phyloP scores from a whole-genome alignment of 2,797 vertebrate genomes.

The Sarcoramphus papa region DNA sequence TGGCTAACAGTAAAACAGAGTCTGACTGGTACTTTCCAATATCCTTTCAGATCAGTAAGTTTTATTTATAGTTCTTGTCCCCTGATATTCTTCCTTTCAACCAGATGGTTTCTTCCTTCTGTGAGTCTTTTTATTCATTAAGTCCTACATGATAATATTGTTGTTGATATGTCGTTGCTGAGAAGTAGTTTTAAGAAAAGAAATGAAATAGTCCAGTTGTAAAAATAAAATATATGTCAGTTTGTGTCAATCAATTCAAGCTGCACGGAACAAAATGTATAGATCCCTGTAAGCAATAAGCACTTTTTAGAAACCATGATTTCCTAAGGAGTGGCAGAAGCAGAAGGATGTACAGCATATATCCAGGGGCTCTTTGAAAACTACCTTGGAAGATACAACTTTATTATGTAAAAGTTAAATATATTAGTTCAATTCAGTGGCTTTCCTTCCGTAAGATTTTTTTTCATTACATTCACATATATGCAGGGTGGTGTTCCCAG shows the following conservation, averaged over 20 bases:
- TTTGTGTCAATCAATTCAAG: not conserved
- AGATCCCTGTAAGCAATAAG: not conserved
- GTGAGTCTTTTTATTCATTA: not conserved
- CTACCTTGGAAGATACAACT: not conserved
- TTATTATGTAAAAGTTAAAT: not conserved
- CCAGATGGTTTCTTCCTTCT: constrained; percentile 10
- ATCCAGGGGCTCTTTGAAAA: not conserved
- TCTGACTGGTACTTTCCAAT: not conserved
- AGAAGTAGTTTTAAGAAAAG: not conserved
- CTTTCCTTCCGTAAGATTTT: not conserved
- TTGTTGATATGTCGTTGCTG: not conserved
- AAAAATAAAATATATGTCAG: not conserved
- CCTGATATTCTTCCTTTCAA: not conserved
- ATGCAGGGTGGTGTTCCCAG: not conserved
- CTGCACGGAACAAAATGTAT: not conserved
- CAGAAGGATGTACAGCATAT: not conserved
- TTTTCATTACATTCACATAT: not conserved
- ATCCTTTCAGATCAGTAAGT: constrained; percentile 29
- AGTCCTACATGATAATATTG: not conserved
- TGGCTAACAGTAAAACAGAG: constrained; percentile 10
- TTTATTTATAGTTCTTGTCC: constrained; percentile 47
- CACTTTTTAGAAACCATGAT: not conserved
- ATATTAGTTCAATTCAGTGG: not conserved
- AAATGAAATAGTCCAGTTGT: not conserved
- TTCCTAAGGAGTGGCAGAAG: not conserved